These are phyloP conservation scores for Alces alces DNA, from an alignment of 2,113 vertebrate genomes.

Conservation along the genomic window DNA sequence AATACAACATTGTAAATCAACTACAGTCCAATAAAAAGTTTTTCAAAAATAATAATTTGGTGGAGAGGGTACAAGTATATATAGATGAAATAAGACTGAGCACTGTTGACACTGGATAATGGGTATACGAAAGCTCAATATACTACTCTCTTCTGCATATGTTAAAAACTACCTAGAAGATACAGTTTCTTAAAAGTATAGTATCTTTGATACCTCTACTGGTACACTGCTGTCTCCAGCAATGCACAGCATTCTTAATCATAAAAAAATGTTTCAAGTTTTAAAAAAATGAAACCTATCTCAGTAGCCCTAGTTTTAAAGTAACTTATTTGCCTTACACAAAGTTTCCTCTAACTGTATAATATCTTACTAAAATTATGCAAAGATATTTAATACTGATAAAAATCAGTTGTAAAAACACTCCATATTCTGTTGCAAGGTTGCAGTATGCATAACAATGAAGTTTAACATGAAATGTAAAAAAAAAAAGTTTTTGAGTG, in stretches of 20 bases:
- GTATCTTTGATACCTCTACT: not conserved
- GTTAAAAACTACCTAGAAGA: not conserved
- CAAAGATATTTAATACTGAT: constrained; percentile 4
- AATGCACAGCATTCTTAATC: constrained; percentile 3
- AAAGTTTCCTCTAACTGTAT: constrained; percentile 1
- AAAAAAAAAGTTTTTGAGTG: not conserved
- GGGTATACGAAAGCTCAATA: not conserved
- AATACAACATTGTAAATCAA: not conserved
- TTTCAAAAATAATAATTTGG: not conserved
- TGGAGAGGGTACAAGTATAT: not conserved
- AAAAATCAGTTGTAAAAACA: constrained; percentile 5
- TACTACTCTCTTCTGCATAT: not conserved
- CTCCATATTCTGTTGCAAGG: constrained; percentile 5
- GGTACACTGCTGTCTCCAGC: not conserved
- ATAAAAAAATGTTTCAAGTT: constrained; percentile 9
- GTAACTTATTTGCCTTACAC: constrained; percentile 3
- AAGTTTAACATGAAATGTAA: constrained; percentile 13
- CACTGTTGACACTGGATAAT: not conserved
- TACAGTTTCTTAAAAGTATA: not conserved
- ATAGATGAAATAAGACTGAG: not conserved
- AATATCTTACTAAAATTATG: not conserved
- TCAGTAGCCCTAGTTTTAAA: not conserved
- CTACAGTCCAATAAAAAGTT: not conserved
- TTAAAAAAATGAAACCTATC: not conserved
- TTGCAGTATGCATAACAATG: not conserved